These are phyloP conservation scores for Myiotriccus ornatus DNA, from an alignment of 2,797 vertebrate species.

Conservation along the genomic window DNA sequence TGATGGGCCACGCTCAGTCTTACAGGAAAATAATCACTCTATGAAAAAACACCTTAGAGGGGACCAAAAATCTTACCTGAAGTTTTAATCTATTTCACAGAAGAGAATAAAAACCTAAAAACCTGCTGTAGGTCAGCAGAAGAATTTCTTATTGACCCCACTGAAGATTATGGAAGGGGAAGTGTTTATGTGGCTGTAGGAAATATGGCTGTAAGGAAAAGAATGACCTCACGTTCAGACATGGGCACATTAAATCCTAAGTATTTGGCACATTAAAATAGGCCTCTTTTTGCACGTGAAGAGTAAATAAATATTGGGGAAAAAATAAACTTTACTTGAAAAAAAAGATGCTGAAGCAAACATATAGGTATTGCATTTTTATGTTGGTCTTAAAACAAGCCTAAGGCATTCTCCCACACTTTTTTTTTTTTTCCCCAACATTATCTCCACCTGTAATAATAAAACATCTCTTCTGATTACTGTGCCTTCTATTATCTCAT, in stretches of 20 bases:
- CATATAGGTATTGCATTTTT: constrained; percentile 51
- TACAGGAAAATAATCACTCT: background rate
- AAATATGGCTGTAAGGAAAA: background rate
- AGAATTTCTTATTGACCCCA: background rate
- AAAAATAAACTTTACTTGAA: background rate
- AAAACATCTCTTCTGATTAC: constrained; percentile 86
- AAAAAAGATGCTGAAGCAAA: constrained; percentile 19
- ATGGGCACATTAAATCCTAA: background rate
- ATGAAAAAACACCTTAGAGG: background rate
- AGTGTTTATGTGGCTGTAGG: background rate
- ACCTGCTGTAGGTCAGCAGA: background rate
- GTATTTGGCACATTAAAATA: background rate
- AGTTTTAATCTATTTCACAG: background rate
- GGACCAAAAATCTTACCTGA: background rate
- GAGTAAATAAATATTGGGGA: constrained; percentile 10
- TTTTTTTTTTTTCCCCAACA: constrained; percentile 67
- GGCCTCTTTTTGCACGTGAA: background rate
- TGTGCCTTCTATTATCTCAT: constrained; percentile 81
- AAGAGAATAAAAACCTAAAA: background rate
- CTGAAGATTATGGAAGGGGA: background rate
- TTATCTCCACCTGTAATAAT: constrained; percentile 91
- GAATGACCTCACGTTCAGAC: background rate
- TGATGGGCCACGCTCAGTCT: background rate
- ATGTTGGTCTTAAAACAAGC: constrained; percentile 67
- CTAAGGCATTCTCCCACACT: constrained; percentile 82